Evolutionary conservation across 2,113 vertebrate genomes (phyloP).

Genomic region (Aplodontia rufa): DNA sequence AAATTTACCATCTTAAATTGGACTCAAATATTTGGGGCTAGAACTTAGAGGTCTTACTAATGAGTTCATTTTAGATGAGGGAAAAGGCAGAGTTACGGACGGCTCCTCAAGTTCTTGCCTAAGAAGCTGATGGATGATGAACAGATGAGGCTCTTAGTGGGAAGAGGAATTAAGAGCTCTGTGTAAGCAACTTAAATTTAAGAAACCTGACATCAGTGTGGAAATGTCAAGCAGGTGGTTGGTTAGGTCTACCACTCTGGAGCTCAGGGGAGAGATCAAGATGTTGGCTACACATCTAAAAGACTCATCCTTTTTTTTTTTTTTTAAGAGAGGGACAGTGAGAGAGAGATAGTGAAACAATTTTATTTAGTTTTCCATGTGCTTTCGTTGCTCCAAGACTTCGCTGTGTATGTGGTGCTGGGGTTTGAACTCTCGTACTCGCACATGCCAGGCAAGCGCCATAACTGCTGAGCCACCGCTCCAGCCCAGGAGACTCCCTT

Average conservation of each 20-base stretch:
- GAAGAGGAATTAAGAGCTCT: neutral
- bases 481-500: neutral
- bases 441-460: too few species aligned
- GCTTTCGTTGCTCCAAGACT: too few species aligned
- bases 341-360: too few species aligned
- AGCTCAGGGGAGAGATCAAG: neutral
- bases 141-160: neutral
- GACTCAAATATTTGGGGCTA: neutral
- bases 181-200: neutral
- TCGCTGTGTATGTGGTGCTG: too few species aligned
- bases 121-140: neutral
- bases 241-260: neutral
- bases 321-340: too few species aligned
- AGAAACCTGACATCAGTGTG: neutral
- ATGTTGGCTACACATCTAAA: neutral
- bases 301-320: too few species aligned
- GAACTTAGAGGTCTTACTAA: neutral
- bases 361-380: too few species aligned
- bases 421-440: too few species aligned
- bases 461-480: too few species aligned
- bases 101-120: neutral
- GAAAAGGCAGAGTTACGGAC: neutral
- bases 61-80: neutral
- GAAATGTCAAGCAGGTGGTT: neutral
- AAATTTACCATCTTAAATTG: slow-evolving; percentile 28